Evolutionary conservation across 2,888 invertebrate species (phyloP).

Genomic region (Halocaridina rubra): DNA sequence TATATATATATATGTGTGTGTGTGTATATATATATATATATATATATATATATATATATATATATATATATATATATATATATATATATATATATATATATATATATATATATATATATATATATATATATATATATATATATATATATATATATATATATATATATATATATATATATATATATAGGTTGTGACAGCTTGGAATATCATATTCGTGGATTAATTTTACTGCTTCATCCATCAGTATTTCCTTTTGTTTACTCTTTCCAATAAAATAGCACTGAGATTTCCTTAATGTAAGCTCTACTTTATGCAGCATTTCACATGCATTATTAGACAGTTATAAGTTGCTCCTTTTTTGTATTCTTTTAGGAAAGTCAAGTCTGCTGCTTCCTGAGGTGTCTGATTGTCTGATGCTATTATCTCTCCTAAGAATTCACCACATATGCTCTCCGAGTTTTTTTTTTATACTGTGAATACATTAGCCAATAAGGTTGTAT

Average conservation of each 20-base stretch:
- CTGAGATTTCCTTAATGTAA: not conserved
- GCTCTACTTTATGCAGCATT: not conserved
- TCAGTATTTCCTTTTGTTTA: not conserved
- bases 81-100: too few species aligned
- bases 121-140: too few species aligned
- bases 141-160: too few species aligned
- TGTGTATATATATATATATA: too few species aligned
- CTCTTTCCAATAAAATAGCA: not conserved
- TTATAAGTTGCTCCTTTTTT: not conserved
- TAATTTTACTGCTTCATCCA: not conserved
- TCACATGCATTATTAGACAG: not conserved
- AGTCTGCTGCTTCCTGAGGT: not conserved
- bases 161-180: too few species aligned
- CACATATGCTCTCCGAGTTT: not conserved
- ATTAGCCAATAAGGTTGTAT: not conserved
- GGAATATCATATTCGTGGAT: not conserved
- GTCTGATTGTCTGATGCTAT: not conserved
- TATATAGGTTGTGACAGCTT: not conserved
- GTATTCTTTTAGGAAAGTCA: not conserved
- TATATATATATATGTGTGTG: too few species aligned
- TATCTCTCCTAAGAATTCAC: not conserved
- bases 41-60: too few species aligned
- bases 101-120: too few species aligned
- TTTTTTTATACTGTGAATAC: not conserved
- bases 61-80: too few species aligned